Evolutionary conservation across 2,797 vertebrate species (phyloP), one percentile per base, ranked within the genome.

Genomic region (Nannoperca obscura): DNA sequence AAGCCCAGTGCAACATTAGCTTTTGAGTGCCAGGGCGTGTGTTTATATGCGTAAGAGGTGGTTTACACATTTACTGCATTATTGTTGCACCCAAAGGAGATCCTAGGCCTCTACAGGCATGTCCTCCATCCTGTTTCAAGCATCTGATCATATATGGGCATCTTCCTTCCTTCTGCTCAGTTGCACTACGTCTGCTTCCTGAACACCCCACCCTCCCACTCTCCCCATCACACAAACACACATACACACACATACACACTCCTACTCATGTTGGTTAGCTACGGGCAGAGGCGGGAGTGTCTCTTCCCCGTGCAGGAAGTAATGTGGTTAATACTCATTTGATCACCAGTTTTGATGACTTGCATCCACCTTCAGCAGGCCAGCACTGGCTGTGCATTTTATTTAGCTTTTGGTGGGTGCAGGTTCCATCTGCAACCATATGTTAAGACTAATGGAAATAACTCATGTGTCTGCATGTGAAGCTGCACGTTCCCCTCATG

Each of bases 141-240:
- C 36, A 32, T 74, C 54, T 92, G 92, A 78, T 83, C 93, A 92
- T 93, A 95, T 94, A 94, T 94, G 94, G 94, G 79, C 90, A 92
- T 88, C 79, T 91, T 93, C 88, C 84, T 91, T 77, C 66, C 82
- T 76, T 69, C 36, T 87, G 61, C 85, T 76, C 9, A 42, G 57
- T 84, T 86, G 46, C 81, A 71, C 81, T 80, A 13, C 42, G 52
- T 90, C 85, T 66, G 47, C 62, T 89, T 92, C 90, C 90, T 92
- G 82, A 81, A 75, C 75, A 62, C 22, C 49, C 61, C 52, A 60
- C 66, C 61, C 49, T 61, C 54, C 12, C 20, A 27, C 24, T 27
- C 24, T 27, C 24, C 24, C 24, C 24, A 27, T 27, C 1, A 27
- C 24, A 27, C 24, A 27, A 27, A 27, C 24, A 27, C 24, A 27